These are phyloP conservation scores for Echinarachnius parma DNA, from an alignment of 53 echinoderm and acorn worm genomes.

Conservation along the genomic window DNA sequence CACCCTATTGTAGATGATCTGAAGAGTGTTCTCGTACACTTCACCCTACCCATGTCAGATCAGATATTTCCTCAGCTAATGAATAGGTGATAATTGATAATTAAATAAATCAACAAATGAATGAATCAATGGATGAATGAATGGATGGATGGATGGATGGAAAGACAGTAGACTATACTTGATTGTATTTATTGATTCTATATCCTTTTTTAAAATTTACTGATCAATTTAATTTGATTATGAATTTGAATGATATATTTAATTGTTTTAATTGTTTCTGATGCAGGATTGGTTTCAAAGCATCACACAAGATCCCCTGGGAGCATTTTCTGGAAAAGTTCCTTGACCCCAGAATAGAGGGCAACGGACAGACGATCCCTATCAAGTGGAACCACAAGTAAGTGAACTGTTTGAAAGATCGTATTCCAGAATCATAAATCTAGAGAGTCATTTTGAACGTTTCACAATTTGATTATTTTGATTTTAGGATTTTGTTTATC, in stretches of 20 bases:
- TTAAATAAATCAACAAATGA: too few species aligned
- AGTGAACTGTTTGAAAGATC: too few species aligned
- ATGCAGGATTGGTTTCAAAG: constrained; percentile 90
- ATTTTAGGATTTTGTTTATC: too few species aligned
- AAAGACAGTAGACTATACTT: too few species aligned
- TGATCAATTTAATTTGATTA: not conserved
- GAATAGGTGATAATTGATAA: too few species aligned
- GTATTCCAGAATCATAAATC: too few species aligned
- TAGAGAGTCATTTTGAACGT: too few species aligned
- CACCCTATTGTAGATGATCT: constrained; percentile 66
- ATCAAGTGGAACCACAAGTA: constrained; percentile 97
- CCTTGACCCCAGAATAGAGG: constrained; percentile 84
- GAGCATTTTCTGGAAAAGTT: constrained; percentile 95
- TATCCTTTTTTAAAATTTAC: not conserved
- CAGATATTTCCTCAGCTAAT: constrained; percentile 89
- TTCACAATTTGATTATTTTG: too few species aligned
- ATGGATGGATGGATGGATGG: too few species aligned
- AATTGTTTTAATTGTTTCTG: not conserved
- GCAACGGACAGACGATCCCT: constrained; percentile 94
- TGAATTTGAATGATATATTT: not conserved
- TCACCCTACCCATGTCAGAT: constrained; percentile 94
- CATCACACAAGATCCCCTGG: constrained; percentile 98
- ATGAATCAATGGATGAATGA: too few species aligned
- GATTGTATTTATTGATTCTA: not conserved
- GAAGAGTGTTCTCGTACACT: constrained; percentile 84